Evolutionary conservation across 2,113 vertebrate genomes (phyloP).

Genomic region (Sakesphorus luctuosus): DNA sequence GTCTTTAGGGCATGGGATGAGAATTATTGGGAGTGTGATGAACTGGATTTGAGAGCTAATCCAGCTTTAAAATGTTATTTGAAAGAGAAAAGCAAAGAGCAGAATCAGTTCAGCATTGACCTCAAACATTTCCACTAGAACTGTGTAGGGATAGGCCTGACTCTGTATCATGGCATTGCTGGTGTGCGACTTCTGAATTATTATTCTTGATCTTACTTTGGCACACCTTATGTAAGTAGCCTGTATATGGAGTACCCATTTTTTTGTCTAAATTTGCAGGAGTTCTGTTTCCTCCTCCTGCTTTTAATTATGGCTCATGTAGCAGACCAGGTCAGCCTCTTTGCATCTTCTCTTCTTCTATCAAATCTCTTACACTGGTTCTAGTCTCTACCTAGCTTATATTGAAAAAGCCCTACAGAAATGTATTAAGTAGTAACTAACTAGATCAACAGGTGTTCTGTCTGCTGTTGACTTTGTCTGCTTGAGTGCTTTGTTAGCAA

Average conservation of each 20-base stretch:
- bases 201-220: neutral
- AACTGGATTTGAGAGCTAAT: neutral
- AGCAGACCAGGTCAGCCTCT: neutral
- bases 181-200: neutral
- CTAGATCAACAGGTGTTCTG: neutral
- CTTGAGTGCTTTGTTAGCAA: neutral
- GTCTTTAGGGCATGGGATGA: neutral
- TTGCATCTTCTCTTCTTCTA: neutral
- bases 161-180: neutral
- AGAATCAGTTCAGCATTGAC: neutral
- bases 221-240: neutral
- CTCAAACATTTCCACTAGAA: neutral
- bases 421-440: neutral
- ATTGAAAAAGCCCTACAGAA: neutral
- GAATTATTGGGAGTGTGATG: neutral
- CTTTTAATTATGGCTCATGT: neutral
- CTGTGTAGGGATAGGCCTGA: neutral
- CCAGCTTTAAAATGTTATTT: neutral
- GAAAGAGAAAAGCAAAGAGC: neutral
- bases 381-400: neutral
- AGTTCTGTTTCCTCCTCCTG: neutral
- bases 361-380: neutral
- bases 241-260: neutral
- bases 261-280: neutral
- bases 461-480: neutral